Base-by-base conservation (phyloP, 2,888 invertebrate species). In the Zonitis immaculata region DNA sequence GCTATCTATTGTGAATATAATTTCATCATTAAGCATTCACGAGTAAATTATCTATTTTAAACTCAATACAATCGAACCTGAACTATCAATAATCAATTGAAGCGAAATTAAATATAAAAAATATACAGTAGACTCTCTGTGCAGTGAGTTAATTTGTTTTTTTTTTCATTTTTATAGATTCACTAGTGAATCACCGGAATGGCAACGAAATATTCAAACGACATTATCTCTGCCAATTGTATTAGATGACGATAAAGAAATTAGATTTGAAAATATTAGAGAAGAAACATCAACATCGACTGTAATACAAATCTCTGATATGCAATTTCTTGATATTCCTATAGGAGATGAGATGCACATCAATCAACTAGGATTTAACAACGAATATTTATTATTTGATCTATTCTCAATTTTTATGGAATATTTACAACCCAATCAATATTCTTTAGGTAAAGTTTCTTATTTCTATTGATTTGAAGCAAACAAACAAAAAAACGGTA, bases 401-500 rank as follows among this genome's bases (percentile, higher is more conserved):
- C 82, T 83, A 70, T 79, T 86, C 68, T 80, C 85, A 9, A 72
- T 76, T 54, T 80, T 86, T 70, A 80, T 86, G 68, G 79, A 79
- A 60, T 73, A 82, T 67, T 79, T 87, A 67, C 82, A 85, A 72
- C 85, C 86, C 3, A 79, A 81, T 66, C 81, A 83, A 61, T 82
- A 85, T 74, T 85, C 86, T 55, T 72, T 80, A 51, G 86, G 86
- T n/a, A n/a, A n/a, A n/a, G n/a, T n/a, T n/a, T n/a, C n/a, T n/a
- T n/a, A n/a, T n/a, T n/a, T n/a, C n/a, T n/a, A n/a, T n/a, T n/a
- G n/a, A n/a, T n/a, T n/a, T n/a, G n/a, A n/a, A n/a, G n/a, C n/a
- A n/a, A n/a, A n/a, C n/a, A n/a, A n/a, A n/a, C n/a, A n/a, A n/a
- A n/a, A n/a, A n/a, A n/a, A n/a, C n/a, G n/a, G n/a, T n/a, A n/a